Evolutionary conservation across 2,888 invertebrate species (phyloP), one percentile per base, ranked within the genome.

Genomic region (Meliscaeva auricollis): DNA sequence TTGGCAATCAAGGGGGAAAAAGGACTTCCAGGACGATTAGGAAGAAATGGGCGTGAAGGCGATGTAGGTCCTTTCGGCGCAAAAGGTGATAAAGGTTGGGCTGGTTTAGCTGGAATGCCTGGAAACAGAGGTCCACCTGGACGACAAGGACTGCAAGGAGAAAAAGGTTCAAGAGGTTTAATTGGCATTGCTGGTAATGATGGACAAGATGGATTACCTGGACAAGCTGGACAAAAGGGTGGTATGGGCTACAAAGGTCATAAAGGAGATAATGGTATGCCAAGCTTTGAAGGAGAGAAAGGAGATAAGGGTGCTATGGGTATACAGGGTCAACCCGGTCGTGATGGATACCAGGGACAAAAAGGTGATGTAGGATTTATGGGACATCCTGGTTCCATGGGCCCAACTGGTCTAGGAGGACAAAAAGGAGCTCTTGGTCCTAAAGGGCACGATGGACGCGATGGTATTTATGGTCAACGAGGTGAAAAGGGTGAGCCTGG

Each of bases 401-500:
- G 64, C 1, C 6, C 3, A 4, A 89, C 93, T 2, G 96, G 96
- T 2, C 91, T 92, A 2, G 90, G 90, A 81, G 97, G 97, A 48
- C 93, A 94, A 80, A 96, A 95, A 89, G 97, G 97, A 62, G 89
- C 92, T 15, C 92, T 92, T 15, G 97, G 97, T 38, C 92, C 91
- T 3, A 93, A 94, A 83, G 97, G 97, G 1, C 92, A 93, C 2
- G 94, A 94, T 54, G 97, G 95, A 30, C 93, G 93, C 3, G 95
- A 94, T 89, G 97, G 97, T 20, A 90, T 93, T 8, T 92, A 93
- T 69, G 96, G 96, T 6, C 41, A 11, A 76, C 90, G 88, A 17
- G 97, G 98, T 50, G 93, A 93, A 87, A 97, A 97, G 91, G 98
- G 98, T 87, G 96, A 96, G 79, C 91, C 94, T 9, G 97, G 97